phyloP scores from a whole-genome alignment of 2,113 vertebrate species.

The Prolemur simus region DNA sequence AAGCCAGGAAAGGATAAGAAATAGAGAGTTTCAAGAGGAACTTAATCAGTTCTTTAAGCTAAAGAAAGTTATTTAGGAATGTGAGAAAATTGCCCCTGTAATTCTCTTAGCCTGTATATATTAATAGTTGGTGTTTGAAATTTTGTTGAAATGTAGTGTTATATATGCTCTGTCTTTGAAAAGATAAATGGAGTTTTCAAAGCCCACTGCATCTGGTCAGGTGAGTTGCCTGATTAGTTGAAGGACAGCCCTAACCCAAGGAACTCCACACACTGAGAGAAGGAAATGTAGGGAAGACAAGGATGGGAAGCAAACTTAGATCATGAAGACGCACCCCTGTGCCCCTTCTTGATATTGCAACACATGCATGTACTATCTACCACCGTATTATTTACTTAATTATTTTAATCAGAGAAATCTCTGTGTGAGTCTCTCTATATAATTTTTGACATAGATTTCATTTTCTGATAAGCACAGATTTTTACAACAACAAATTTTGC shows the following conservation, averaged over 20 bases:
- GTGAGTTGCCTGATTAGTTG: not conserved
- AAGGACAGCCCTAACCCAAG: not conserved
- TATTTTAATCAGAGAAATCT: not conserved
- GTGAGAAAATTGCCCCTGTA: not conserved
- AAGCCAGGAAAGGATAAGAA: not conserved
- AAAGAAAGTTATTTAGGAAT: conserved; percentile 50
- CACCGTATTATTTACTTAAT: not conserved
- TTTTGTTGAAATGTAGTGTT: conserved; percentile 4
- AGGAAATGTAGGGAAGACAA: not conserved
- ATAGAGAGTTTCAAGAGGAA: not conserved
- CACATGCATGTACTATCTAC: accelerated
- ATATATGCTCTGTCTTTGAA: not conserved
- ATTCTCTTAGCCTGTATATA: not conserved
- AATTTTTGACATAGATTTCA: not conserved
- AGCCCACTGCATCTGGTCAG: not conserved
- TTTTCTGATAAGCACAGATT: not conserved
- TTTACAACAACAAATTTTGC: not conserved
- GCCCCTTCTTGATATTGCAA: not conserved
- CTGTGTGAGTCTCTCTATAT: not conserved
- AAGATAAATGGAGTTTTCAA: conserved; percentile 21
- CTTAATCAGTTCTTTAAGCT: not conserved
- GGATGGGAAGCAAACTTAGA: not conserved
- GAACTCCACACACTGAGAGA: not conserved
- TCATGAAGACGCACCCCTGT: accelerated
- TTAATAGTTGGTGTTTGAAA: not conserved